Percentiles rank a stretch among this genome's conserved stretches.
Evolutionary conservation across 1,140 invertebrate genomes (phyloP).

Genomic region (Phenacoccus solenopsis): DNA sequence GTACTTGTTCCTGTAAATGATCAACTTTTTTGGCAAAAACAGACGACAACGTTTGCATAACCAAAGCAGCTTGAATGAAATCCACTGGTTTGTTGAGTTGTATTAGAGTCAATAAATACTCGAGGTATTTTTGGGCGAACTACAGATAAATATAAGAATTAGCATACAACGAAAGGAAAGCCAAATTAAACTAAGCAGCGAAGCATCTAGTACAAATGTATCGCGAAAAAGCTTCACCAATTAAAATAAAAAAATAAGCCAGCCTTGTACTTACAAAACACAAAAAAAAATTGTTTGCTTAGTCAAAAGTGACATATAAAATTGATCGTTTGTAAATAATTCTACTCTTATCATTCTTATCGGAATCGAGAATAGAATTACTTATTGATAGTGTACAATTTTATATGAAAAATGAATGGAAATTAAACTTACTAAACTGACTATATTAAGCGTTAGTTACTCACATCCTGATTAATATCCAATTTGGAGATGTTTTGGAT

Average conservation of each 20-base stretch:
- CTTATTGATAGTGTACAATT: background rate
- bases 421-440: slow-evolving; percentile 13
- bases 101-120: background rate
- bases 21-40: slow-evolving; percentile 9
- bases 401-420: slow-evolving; percentile 12
- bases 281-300: too few species aligned
- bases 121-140: slow-evolving; percentile 6
- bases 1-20: background rate
- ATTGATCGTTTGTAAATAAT: background rate
- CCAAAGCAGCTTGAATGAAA: background rate
- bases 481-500: slow-evolving; percentile 10
- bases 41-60: background rate
- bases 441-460: background rate
- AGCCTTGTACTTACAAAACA: background rate
- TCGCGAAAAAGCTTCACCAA: background rate
- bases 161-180: background rate
- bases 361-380: background rate
- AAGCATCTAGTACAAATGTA: background rate
- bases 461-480: slow-evolving; percentile 15
- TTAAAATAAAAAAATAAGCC: background rate
- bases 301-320: background rate
- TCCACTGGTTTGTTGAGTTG: background rate
- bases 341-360: background rate
- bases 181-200: background rate
- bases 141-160: background rate